phyloP scores from a whole-genome alignment of 2,113 vertebrate genomes.

The Ameiurus melas region DNA sequence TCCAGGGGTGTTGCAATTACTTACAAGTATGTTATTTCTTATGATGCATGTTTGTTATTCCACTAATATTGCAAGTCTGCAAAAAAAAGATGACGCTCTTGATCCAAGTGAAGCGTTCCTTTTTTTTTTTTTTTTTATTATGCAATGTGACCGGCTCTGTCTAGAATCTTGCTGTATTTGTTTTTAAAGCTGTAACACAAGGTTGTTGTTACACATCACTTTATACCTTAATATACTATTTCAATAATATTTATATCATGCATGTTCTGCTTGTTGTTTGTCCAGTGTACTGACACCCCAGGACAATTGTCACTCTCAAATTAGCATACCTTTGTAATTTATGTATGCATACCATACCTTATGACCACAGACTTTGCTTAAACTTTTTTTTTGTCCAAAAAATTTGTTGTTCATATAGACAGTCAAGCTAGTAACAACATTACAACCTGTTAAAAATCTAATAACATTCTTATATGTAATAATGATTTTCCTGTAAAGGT shows the following conservation, averaged over 20 bases:
- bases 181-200: not conserved
- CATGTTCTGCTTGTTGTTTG: not conserved
- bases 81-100: not conserved
- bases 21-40: not conserved
- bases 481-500: not conserved
- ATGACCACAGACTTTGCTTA: not conserved
- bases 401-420: not conserved
- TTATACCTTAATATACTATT: not conserved
- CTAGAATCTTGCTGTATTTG: not conserved
- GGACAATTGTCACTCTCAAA: not conserved
- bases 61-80: not conserved
- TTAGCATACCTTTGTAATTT: not conserved
- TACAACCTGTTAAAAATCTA: not conserved
- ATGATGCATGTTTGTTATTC: not conserved
- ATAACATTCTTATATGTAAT: not conserved
- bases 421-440: slow-evolving; percentile 33
- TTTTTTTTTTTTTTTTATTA: not conserved
- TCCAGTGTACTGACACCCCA: not conserved
- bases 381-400: not conserved
- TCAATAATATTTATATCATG: not conserved
- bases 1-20: not conserved
- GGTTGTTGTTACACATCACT: not conserved
- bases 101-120: not conserved
- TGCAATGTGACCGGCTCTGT: not conserved
- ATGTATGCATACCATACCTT: not conserved